Base-by-base conservation (phyloP, 2,797 vertebrate species). In the Micropoecilia bifurca region DNA sequence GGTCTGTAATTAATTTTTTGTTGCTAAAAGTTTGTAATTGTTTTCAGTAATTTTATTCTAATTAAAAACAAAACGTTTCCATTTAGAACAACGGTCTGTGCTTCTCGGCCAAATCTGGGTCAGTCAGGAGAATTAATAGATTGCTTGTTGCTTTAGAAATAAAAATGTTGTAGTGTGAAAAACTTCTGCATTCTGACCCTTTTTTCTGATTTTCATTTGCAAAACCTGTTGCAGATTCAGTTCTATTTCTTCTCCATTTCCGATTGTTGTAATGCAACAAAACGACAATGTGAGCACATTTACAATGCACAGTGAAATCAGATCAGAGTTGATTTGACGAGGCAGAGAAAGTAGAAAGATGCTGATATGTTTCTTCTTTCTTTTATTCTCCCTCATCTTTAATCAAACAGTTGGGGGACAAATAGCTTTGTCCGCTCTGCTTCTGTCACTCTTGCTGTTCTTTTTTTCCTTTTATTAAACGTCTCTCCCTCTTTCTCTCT, bases 371-470 rank as follows among this genome's bases (percentile, higher is more conserved):
- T 77, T 50, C 47, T 36, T 68, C 43, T 48, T 61, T 71, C 79
- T 16, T 28, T 41, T 30, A 76, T 43, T 45, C 75, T 83, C 45
- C 68, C 68, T 83, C n/a, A 81, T 83, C 80, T 83, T 79, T 83
- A 76, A 86, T 85, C 76, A 81, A 79, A 88, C 36, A 72, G 75
- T 39, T 75, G 43, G 20, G 72, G 72, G 81, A 47, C 76, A 69
- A 53, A 81, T 18, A 83, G 16, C 55, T 8, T 78, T 63, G 63
- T 28, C 28, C 59, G 43, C 16, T 72, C 9, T 78, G 18, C 78
- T 20, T 78, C 63, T 41, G 63, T 68, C 36, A 41, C 30, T 20
- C 63, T 41, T 41, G 63, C 36, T 41, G 36, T 68, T 71, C 71
- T 61, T 78, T 3, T 76, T 48, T 73, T 85, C 28, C 43, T 73